Base-by-base conservation (phyloP, 2,888 invertebrate species). In the Cerceris rybyensis region DNA sequence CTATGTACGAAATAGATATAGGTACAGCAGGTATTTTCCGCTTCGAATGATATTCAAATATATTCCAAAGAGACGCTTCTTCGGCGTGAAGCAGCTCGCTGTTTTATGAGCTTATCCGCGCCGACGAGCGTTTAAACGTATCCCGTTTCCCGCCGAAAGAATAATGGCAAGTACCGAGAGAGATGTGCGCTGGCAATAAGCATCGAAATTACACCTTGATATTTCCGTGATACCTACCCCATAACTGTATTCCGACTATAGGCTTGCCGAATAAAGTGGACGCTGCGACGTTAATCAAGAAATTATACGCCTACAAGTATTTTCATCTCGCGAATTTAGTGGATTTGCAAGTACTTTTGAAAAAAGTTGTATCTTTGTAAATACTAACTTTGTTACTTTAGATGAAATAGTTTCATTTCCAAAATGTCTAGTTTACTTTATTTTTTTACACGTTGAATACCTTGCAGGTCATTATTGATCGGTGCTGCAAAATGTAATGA, bases 41-140 rank as follows among this genome's bases (percentile, higher is more conserved):
- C 59, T 61, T 49, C 65, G 82, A 86, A 87, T 86, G 83, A 82
- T 74, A 88, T 87, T 87, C 80, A 87, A 89, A 89, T 88, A 83
- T 88, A 87, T 87, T 87, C 83, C 16, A 73, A 65, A 72, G 72
- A 76, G 78, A 83, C 81, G 78, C 78, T 84, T 78, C 80, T 78
- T 80, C 70, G 71, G 78, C 55, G 69, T 69, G 57, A 72, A 76
- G 63, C 64, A 64, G 68, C 75, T 66, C 84, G 70, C 72, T 72
- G 71, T 83, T 88, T 87, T 85, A 86, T 83, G 86, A 86, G 85
- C 82, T 88, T 82, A 86, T 88, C 80, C 73, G 67, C 69, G 70
- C 16, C 70, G 42, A 43, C 43, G 41, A 64, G 14, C 60, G 60
- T 70, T 75, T 67, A 75, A 28, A 80, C 58, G 64, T 50, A 7